These are phyloP conservation scores for Pangasianodon hypophthalmus DNA, from an alignment of 2,113 vertebrate genomes.

Conservation along the genomic window DNA sequence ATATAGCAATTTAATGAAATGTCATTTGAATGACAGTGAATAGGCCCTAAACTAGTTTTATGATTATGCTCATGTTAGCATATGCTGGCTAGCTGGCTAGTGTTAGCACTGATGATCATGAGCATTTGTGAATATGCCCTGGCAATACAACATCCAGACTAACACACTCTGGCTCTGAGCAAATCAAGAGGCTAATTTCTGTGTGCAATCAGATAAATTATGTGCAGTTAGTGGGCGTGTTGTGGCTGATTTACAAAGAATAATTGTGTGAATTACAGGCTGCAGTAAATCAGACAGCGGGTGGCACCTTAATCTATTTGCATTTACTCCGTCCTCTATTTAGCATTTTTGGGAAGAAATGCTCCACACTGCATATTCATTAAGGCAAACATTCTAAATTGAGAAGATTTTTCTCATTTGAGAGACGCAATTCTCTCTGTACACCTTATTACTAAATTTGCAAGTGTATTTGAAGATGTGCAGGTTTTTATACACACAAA, in stretches of 20 bases:
- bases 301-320: slow-evolving; percentile 8
- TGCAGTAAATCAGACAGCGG: slow-evolving; percentile 18
- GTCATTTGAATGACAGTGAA: not conserved
- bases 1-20: not conserved
- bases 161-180: not conserved
- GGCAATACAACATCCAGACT: not conserved
- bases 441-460: too few relatives aligned
- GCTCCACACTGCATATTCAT: not conserved
- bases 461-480: not conserved
- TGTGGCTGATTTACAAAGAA: not conserved
- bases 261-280: slow-evolving; percentile 1
- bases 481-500: not conserved
- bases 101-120: not conserved
- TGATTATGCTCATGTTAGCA: not conserved
- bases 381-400: not conserved
- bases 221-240: not conserved
- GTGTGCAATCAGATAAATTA: slow-evolving; percentile 1
- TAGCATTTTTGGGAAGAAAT: not conserved
- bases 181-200: not conserved
- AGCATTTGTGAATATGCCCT: not conserved
- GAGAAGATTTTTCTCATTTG: not conserved
- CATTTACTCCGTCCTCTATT: not conserved
- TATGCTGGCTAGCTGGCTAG: not conserved
- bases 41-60: not conserved
- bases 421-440: not conserved